Conservation (phyloP, 92 coral and sea anemone species). For the Heliopora coerulea region DNA sequence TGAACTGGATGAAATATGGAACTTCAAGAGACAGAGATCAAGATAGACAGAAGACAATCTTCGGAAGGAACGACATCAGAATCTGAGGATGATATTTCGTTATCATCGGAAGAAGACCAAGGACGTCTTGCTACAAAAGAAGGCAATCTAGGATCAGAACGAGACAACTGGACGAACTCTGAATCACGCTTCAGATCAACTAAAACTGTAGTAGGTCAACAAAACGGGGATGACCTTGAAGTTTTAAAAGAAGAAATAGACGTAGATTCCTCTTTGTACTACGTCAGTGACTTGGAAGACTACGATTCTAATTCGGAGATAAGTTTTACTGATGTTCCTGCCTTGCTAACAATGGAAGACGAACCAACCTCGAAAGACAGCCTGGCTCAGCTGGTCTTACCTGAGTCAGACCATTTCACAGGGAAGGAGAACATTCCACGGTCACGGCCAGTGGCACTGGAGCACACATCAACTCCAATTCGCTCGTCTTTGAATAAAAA, state of each 20-base stretch:
- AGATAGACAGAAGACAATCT: background rate
- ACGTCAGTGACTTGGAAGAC: conserved; percentile 32
- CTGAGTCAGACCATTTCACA: conserved; percentile 12
- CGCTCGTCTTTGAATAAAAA: background rate
- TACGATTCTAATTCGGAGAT: conserved; percentile 28
- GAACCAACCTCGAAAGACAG: conserved; percentile 4
- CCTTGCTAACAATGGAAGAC: conserved; percentile 31
- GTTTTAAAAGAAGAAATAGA: conserved; percentile 32
- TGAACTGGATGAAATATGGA: conserved; percentile 24
- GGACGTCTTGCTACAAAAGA: background rate
- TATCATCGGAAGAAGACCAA: conserved; percentile 24
- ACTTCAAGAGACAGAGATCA: background rate
- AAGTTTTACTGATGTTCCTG: conserved; percentile 28
- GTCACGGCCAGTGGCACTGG: conserved; percentile 7
- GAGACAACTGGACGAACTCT: background rate
- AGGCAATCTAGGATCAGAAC: background rate
- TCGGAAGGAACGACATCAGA: conserved; percentile 2
- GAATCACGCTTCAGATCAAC: background rate
- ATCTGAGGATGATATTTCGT: conserved; percentile 1
- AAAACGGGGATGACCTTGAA: background rate
- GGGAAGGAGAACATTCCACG: conserved; percentile 8
- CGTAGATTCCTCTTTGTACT: conserved; percentile 17
- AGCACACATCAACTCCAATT: background rate
- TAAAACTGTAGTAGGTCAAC: background rate
- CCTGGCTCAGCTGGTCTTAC: background rate